Base-by-base conservation (phyloP, 2,797 vertebrate genomes). In the Ciconia nigra region DNA sequence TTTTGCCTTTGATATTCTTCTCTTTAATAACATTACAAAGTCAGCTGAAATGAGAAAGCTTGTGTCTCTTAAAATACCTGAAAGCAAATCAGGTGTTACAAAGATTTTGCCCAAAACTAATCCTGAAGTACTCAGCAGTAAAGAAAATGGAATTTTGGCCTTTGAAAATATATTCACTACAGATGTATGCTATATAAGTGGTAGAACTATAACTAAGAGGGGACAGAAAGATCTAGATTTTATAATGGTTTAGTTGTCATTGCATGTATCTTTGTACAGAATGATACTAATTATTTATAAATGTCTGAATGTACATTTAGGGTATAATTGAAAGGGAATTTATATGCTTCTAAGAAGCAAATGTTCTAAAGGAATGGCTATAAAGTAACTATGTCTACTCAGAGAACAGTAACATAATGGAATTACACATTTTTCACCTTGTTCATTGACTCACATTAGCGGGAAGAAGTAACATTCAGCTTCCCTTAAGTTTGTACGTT, bases 401-500 rank as follows among this genome's bases (percentile, higher is more conserved):
- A 70, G 47, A 57, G 10, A 76, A 28, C 15, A 46, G 35, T 54
- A 72, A 21, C 11, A 24, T 18, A 80, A 66, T 8, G 1, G 14
- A 35, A 44, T 62, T 71, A 44, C 2, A 47, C 7, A 1, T 49
- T 67, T 93, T 81, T 58, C 16, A 21, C 21, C 42, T 67, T 49
- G 2, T 33, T 80, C 15, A 5, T 49, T 69, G 28, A 18, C 33
- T 42, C 33, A 71, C 13, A 25, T 49, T 35, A 49, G 19, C 25
- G 35, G 28, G 39, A 51, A 67, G 25, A 46, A 41, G 20, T 62
- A 47, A 17, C 5, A 25, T 62, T 69, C 35, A 47, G 2, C 8
- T 14, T 52, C 21, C 59, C 17, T 42, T 73, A 55, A 8, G 11
- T n/a, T 59, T 1, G 0, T 46, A 51, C 0, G 0, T 51, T 42